Conservation (phyloP, 2,113 vertebrate genomes). For the Vulpes lagopus region DNA sequence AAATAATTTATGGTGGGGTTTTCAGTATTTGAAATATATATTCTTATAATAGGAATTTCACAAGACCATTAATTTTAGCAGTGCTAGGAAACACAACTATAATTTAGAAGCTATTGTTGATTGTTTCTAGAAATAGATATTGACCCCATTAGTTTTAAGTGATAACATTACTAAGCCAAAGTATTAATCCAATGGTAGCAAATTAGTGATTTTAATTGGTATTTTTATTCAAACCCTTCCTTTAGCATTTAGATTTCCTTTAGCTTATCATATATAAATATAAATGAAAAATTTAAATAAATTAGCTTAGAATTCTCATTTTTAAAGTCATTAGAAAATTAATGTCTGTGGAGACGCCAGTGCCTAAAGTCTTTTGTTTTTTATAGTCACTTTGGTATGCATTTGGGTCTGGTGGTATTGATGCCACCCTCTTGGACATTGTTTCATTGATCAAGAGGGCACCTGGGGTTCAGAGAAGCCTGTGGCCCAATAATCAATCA, state of each 20-base stretch:
- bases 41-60: slow-evolving; percentile 80
- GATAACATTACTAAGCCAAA: slow-evolving; percentile 72
- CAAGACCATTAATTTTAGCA: slow-evolving; percentile 81
- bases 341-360: neutral
- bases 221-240: slow-evolving; percentile 54
- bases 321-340: slow-evolving; percentile 58
- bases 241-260: slow-evolving; percentile 59
- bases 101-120: slow-evolving; percentile 78
- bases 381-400: neutral
- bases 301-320: slow-evolving; percentile 66
- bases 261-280: slow-evolving; percentile 62
- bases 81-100: slow-evolving; percentile 72
- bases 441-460: slow-evolving; percentile 4
- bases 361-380: slow-evolving; percentile 20
- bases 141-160: slow-evolving; percentile 82
- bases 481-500: neutral
- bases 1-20: slow-evolving; percentile 79
- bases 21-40: slow-evolving; percentile 77
- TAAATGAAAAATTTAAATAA: slow-evolving; percentile 64
- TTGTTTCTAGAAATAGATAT: slow-evolving; percentile 82
- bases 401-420: neutral
- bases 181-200: slow-evolving; percentile 69
- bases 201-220: slow-evolving; percentile 71
- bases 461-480: neutral
- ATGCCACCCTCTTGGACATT: neutral